Conservation (phyloP, 2,113 vertebrate genomes). For the Microcebus jonahi region DNA sequence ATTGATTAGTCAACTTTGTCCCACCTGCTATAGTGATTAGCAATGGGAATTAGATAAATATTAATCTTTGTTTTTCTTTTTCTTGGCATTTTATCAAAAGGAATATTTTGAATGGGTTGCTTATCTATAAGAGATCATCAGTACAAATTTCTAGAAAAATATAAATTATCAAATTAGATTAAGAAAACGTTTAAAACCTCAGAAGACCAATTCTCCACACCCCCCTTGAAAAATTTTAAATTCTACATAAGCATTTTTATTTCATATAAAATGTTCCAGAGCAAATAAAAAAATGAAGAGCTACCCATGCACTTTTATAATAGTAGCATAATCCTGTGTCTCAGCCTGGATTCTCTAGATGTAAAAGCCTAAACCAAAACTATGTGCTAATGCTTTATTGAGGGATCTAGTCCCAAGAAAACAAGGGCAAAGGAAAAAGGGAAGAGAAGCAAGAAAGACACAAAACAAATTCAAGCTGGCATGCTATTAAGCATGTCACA, state of each 20-base stretch:
- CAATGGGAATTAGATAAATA: background rate
- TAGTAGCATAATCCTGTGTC: background rate
- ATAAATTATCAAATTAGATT: background rate
- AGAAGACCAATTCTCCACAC: background rate
- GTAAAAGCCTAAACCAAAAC: background rate
- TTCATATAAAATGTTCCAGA: background rate
- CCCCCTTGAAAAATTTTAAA: background rate
- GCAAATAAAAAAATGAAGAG: background rate
- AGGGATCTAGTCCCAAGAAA: background rate
- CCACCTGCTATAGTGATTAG: background rate
- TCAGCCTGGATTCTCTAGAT: background rate
- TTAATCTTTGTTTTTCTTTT: background rate
- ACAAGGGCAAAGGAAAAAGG: background rate
- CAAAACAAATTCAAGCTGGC: background rate
- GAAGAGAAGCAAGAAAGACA: background rate
- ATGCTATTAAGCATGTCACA: background rate
- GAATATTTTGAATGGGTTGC: background rate
- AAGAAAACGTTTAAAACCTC: background rate
- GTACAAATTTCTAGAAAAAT: background rate
- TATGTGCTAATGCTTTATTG: background rate
- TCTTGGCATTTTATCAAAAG: background rate
- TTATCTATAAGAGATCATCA: background rate
- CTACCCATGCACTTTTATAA: background rate
- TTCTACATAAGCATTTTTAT: background rate
- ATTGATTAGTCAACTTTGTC: background rate